Conservation (phyloP, 2,797 vertebrate genomes). For the Tympanoctomys barrerae region DNA sequence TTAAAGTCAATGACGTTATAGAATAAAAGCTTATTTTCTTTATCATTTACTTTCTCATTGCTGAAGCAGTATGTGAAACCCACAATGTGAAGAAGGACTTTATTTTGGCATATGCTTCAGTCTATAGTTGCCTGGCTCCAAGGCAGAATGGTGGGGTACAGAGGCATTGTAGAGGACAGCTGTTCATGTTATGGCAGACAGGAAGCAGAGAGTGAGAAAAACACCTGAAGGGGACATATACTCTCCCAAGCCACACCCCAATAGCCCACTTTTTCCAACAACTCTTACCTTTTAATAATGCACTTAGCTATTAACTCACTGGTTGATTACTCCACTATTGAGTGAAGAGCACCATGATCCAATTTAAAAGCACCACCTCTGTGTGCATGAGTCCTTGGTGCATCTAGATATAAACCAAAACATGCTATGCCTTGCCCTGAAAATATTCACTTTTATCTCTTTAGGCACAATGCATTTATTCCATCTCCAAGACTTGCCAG, state of each 20-base stretch:
- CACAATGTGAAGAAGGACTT: not conserved
- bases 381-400: not conserved
- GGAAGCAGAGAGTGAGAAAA: not conserved
- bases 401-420: not conserved
- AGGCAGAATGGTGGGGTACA: not conserved
- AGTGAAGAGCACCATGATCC: not conserved
- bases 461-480: not conserved
- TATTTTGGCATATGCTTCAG: not conserved
- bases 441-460: not conserved
- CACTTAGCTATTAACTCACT: not conserved
- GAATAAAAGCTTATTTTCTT: not conserved
- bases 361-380: not conserved
- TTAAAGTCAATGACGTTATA: not conserved
- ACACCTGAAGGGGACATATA: not conserved
- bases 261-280: not conserved
- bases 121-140: not conserved
- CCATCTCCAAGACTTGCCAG: not conserved
- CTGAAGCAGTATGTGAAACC: not conserved
- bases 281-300: not conserved
- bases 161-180: not conserved
- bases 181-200: not conserved
- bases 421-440: not conserved
- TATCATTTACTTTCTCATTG: not conserved
- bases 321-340: not conserved
- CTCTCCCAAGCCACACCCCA: not conserved